Percentiles rank a stretch among this genome's conserved stretches.
Evolutionary conservation across 2,113 vertebrate genomes (phyloP).

Genomic region (Pangasianodon hypophthalmus): DNA sequence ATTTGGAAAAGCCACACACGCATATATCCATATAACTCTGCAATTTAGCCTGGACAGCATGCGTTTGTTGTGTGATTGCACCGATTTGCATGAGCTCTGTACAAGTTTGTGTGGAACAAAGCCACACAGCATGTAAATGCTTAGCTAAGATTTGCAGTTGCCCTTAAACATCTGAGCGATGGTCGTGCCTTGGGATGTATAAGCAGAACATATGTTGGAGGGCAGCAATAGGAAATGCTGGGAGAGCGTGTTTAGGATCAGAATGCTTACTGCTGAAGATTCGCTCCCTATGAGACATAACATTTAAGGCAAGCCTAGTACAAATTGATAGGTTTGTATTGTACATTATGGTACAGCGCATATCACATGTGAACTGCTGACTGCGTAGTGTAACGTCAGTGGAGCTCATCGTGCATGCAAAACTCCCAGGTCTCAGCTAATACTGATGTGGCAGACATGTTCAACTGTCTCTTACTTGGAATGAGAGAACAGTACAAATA

Average conservation of each 20-base stretch:
- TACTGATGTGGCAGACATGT: constrained; percentile 26
- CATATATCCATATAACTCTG: constrained; percentile 64
- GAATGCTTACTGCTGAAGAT: constrained; percentile 10
- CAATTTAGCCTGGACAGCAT: constrained; percentile 53
- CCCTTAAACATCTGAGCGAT: constrained; percentile 64
- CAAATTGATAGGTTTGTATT: constrained; percentile 3
- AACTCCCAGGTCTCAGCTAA: constrained; percentile 3
- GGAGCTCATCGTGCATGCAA: neutral
- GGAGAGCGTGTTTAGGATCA: neutral
- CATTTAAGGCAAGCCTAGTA: neutral
- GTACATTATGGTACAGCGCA: neutral
- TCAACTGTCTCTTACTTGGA: constrained; percentile 31
- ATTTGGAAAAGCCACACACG: constrained; percentile 68
- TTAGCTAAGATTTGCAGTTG: constrained; percentile 62
- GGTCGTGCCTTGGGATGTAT: constrained; percentile 55
- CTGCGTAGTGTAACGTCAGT: neutral
- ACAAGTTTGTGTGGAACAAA: neutral
- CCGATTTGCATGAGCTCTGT: constrained; percentile 61
- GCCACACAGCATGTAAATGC: constrained; percentile 7
- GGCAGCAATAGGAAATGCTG: constrained; percentile 50
- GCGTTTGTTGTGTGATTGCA: neutral
- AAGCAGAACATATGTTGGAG: constrained; percentile 62
- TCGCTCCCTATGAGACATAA: neutral
- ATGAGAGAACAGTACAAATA: constrained; percentile 42
- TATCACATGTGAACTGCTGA: neutral